Conservation (phyloP, 2,888 invertebrate genomes). For the Heterodera filipjevi region DNA sequence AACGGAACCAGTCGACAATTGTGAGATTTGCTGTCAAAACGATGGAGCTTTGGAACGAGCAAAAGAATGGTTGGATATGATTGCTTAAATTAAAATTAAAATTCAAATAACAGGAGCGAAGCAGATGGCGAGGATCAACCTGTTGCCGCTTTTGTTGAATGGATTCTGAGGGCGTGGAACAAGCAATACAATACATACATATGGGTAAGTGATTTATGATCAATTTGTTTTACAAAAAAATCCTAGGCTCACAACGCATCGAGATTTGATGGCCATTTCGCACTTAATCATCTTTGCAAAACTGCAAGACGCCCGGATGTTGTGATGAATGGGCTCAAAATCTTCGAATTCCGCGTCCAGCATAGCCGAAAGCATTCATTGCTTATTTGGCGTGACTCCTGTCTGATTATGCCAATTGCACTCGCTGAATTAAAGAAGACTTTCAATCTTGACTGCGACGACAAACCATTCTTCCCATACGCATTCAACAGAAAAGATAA, state of each 20-base stretch:
- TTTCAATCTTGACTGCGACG: not conserved
- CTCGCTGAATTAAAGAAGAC: conserved; percentile 8
- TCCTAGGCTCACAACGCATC: not conserved
- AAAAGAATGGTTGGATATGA: not conserved
- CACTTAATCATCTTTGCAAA: not conserved
- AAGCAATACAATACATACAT: not conserved
- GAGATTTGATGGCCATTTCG: conserved; percentile 1
- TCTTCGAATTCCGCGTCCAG: not conserved
- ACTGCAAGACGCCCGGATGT: not conserved
- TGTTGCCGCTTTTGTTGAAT: not conserved
- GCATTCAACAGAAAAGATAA: not conserved
- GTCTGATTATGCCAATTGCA: not conserved
- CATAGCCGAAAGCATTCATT: not conserved
- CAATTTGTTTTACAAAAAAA: not conserved
- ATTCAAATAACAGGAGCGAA: conserved; percentile 3
- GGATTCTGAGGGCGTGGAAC: not conserved
- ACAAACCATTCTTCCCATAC: conserved; percentile 10
- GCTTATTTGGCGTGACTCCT: conserved; percentile 11
- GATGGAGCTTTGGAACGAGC: not conserved
- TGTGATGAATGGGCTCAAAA: not conserved
- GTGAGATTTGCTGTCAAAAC: conserved; percentile 6
- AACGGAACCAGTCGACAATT: not conserved
- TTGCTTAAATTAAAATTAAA: not conserved
- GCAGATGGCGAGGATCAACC: not conserved
- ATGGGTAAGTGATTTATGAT: not conserved